A percentile compares a stretch with the other conserved stretches of the same genome.
Conservation (phyloP, 2,113 vertebrate species). For the Ifrita kowaldi region DNA sequence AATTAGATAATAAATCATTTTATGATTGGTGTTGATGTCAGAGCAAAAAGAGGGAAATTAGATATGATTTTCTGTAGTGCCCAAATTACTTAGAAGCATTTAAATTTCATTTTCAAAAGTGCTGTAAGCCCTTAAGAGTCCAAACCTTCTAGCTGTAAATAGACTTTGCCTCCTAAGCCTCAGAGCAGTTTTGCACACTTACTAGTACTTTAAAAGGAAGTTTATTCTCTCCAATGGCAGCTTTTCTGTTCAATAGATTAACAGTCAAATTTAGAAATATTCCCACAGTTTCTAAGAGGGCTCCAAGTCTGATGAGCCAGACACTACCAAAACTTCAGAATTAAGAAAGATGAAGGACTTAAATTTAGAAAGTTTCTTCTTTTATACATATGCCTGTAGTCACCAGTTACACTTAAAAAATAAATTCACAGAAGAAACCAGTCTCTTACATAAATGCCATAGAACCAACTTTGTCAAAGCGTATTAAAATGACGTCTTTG, state of each 20-base stretch:
- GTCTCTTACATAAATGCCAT: not conserved
- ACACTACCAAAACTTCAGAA: not conserved
- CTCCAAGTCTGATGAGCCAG: not conserved
- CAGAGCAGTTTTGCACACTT: not conserved
- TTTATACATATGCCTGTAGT: not conserved
- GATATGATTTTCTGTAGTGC: not conserved
- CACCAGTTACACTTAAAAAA: not conserved
- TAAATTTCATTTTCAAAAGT: slow-evolving; percentile 28
- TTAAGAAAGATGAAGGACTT: not conserved
- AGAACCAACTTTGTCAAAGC: not conserved
- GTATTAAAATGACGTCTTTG: not conserved
- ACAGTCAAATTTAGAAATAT: not conserved
- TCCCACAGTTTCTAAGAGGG: not conserved
- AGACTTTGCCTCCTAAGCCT: not conserved
- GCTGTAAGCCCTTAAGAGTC: not conserved
- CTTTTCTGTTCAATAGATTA: not conserved
- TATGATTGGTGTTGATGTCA: slow-evolving; percentile 9
- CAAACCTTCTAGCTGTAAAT: not conserved
- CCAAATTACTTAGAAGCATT: slow-evolving; percentile 8
- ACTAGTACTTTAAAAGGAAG: not conserved
- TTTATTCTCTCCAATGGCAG: not conserved
- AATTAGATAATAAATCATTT: not conserved
- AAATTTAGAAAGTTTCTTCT: not conserved
- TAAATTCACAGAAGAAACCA: not conserved
- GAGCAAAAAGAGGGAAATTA: slow-evolving; percentile 2